Base-by-base conservation (phyloP, 2,888 invertebrate genomes). In the Tachina lurida region DNA sequence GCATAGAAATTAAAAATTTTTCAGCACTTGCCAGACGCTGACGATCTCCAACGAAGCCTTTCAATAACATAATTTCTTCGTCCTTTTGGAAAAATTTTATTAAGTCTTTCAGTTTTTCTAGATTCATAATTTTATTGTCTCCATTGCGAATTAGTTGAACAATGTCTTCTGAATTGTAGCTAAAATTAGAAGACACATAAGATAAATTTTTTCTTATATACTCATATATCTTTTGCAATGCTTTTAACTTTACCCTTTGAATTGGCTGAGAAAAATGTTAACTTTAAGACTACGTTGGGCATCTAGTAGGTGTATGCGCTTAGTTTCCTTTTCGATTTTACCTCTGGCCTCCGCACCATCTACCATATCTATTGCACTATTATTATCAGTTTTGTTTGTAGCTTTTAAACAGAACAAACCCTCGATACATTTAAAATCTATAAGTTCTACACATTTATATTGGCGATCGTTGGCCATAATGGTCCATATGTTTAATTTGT, bases 251-350 rank as follows among this genome's bases (percentile, higher is more conserved):
- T 93, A 97, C 96, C 96, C 97, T 93, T 97, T 94, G 92, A 98
- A 99, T 93, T 99, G 99, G 93, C 98, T 98, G 87, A 99, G 94
- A 93, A 99, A 99, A 90, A 99, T 99, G 93, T 98, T 99, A n/a
- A 99, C 97, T 90, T 98, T 98, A 87, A 99, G 94, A 92, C 98
- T 98, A 89, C 98, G 94, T 93, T 99, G 98, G 56, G 97, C 97
- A 91, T 99, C 98, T 84, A 99, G 93, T 56, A 99, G 94, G 10
- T 96, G 96, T 88, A 98, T 97, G 95, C 97, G 97, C 0, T 96
- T 95, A 52, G 95, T 95, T 89, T 97, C 96, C 89, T 97, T 97
- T 88, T 96, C 94, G 58, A 96, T 95, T 89, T 95, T 95, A 12
- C 8, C 31, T 43, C 39, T 4, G 15, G 58, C 1, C 13, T 41